Base-by-base conservation (phyloP, 2,113 vertebrate species). In the Peromyscus leucopus region DNA sequence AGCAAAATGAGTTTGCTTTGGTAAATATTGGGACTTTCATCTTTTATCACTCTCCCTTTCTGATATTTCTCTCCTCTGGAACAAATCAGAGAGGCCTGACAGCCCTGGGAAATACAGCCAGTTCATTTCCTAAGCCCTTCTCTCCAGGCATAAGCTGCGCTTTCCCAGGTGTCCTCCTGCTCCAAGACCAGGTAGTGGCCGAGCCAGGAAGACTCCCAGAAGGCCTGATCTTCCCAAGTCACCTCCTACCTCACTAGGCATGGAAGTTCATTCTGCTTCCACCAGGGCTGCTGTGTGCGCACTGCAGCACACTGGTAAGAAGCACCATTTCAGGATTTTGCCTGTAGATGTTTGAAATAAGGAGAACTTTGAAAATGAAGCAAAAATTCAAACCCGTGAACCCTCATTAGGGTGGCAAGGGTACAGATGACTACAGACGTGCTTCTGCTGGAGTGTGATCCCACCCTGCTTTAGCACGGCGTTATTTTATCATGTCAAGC, bases 1-100 rank as follows among this genome's bases (percentile, higher is more conserved):
- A 90, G 72, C 91, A 79, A 92, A 97, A 89, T 0, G 10, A 89
- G 12, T 80, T 55, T 83, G 84, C 65, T 97, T 96, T 94, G 97
- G 79, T 92, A 72, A 79, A 97, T 74, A 90, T 83, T 95, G 96
- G 97, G 89, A 89, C 59, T 94, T 98, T 94, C 74, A 94, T 92
- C 67, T 88, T 89, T 90, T 69, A 82, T 61, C 57, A 92, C 21
- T 63, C 90, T 94, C 4, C 61, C 48, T 96, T 97, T 91, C 91
- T 24, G 91, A 33, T 93, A 61, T 82, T 93, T 71, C 2, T 19
- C 76, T 97, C 16, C 55, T 71, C 39, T 80, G 51, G 59, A 93
- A 46, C 9, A 48, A n/a, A 89, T 91, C 90, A 74, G 67, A 83
- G 17, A 15, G 13, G 16, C 11, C 26, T 74, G 76, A 19, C 33